Percentiles rank a stretch among this genome's conserved stretches.
Conservation (phyloP, 2,888 invertebrate species). For the Therioaphis trifolii region DNA sequence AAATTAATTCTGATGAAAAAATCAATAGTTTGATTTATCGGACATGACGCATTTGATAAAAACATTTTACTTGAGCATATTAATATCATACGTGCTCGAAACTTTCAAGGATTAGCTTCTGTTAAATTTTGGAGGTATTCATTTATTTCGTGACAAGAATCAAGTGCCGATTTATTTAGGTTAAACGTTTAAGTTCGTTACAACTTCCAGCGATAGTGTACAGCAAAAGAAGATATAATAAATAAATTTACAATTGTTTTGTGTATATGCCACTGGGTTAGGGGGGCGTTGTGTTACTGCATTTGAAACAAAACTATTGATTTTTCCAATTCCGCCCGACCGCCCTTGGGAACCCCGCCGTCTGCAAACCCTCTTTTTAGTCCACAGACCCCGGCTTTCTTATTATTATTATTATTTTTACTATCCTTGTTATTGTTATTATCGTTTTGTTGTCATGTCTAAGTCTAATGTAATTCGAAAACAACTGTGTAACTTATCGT, state of each 20-base stretch:
- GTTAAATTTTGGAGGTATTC: background rate
- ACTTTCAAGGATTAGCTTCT: background rate
- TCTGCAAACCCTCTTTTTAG: slow-evolving; percentile 37
- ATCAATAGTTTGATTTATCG: too few relatives aligned
- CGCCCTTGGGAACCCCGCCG: slow-evolving; percentile 48
- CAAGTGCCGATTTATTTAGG: background rate
- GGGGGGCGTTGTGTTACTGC: slow-evolving; percentile 59
- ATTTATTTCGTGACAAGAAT: background rate
- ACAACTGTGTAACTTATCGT: background rate
- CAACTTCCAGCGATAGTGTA: too few relatives aligned
- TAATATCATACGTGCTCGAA: too few relatives aligned
- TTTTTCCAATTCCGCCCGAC: slow-evolving; percentile 55
- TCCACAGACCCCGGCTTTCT: slow-evolving; percentile 1
- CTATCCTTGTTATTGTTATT: slow-evolving; percentile 36
- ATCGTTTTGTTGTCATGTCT: slow-evolving; percentile 4
- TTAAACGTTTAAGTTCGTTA: too few relatives aligned
- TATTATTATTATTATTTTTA: slow-evolving; percentile 1
- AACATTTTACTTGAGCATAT: too few relatives aligned
- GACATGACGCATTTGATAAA: too few relatives aligned
- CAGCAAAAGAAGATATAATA: background rate
- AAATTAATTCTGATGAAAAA: too few relatives aligned
- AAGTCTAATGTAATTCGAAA: background rate
- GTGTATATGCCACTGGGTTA: slow-evolving; percentile 55
- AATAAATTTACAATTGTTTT: slow-evolving; percentile 16
- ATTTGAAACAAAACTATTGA: slow-evolving; percentile 61